Conservation (phyloP, 2,113 vertebrate species). For the Grantiella picta region DNA sequence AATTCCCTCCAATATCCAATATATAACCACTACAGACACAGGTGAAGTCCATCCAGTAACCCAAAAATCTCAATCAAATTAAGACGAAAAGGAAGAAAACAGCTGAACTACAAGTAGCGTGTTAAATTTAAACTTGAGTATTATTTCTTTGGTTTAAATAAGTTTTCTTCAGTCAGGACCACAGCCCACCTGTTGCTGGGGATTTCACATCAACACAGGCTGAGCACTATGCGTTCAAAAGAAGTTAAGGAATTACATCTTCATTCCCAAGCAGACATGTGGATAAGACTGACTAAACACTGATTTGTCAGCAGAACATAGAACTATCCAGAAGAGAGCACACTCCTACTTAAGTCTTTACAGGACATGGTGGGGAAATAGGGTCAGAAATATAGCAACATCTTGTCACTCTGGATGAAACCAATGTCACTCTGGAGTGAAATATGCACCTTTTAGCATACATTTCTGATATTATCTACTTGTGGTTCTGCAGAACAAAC, state of each 20-base stretch:
- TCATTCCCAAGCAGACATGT: background rate
- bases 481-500: background rate
- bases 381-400: background rate
- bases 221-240: background rate
- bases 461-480: background rate
- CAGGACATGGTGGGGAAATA: accelerated
- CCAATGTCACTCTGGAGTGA: background rate
- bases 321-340: background rate
- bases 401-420: background rate
- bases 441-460: background rate
- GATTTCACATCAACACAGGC: background rate
- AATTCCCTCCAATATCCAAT: background rate
- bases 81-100: background rate
- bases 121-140: background rate
- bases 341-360: background rate
- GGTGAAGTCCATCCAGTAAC: background rate
- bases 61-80: background rate
- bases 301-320: background rate
- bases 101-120: background rate
- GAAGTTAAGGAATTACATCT: background rate
- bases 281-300: background rate
- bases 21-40: background rate
- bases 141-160: background rate
- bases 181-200: background rate
- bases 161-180: background rate